Conservation (phyloP, 2,888 invertebrate genomes). For the Hybos culiciformis region DNA sequence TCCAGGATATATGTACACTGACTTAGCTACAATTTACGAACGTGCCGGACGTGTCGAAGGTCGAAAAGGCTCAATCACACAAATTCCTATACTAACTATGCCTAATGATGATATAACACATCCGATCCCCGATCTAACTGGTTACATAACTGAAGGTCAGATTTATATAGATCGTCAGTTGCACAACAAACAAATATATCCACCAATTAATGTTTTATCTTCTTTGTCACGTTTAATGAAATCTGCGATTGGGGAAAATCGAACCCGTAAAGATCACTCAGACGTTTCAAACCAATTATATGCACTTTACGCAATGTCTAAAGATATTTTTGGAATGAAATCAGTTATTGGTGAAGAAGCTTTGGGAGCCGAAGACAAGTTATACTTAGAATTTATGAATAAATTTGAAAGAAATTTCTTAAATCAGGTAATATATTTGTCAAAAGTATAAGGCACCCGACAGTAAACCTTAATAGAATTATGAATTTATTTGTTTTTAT, state of each 20-base stretch:
- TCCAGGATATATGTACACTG: constrained; percentile 97
- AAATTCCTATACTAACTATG: constrained; percentile 97
- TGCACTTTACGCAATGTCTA: constrained; percentile 97
- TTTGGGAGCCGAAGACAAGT: constrained; percentile 83
- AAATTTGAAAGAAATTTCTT: constrained; percentile 99
- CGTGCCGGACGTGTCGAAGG: constrained; percentile 94
- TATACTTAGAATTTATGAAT: constrained; percentile 89
- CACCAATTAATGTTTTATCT: constrained; percentile 92
- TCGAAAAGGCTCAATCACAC: constrained; percentile 92
- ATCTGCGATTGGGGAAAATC: constrained; percentile 94
- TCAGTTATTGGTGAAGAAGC: constrained; percentile 98
- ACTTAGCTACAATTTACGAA: constrained; percentile 97
- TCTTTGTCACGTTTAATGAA: constrained; percentile 97
- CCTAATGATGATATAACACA: constrained; percentile 98
- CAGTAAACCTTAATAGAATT: background rate
- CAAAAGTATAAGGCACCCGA: background rate
- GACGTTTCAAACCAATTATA: constrained; percentile 97
- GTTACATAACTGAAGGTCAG: constrained; percentile 92
- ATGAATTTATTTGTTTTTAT: background rate
- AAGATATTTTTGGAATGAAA: constrained; percentile 96
- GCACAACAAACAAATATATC: constrained; percentile 95
- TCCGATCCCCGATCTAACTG: constrained; percentile 96
- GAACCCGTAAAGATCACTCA: constrained; percentile 94
- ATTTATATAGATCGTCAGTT: constrained; percentile 96
- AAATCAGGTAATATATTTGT: constrained; percentile 45